phyloP scores from a whole-genome alignment of 2,888 invertebrate genomes.

The Nasonovia ribisnigri region DNA sequence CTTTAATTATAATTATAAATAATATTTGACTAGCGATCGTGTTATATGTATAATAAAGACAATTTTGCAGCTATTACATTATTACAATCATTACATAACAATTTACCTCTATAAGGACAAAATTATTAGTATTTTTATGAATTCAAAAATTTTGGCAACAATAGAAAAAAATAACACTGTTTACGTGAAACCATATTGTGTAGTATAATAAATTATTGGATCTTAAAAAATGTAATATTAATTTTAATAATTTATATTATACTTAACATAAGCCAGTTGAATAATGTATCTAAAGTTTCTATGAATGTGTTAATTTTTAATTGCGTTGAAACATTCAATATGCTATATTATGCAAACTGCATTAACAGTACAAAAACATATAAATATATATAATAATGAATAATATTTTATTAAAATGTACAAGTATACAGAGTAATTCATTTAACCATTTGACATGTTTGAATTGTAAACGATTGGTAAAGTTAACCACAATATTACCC shows the following conservation, averaged over 20 bases:
- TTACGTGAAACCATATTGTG: neutral
- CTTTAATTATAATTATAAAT: neutral
- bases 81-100: neutral
- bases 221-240: conserved; percentile 33
- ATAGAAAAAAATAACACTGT: neutral
- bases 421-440: neutral
- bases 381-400: neutral
- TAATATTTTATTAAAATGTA: neutral
- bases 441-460: neutral
- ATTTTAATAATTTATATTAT: conserved; percentile 28
- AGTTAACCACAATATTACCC: neutral
- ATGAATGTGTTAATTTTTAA: conserved; percentile 10
- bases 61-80: neutral
- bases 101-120: neutral
- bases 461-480: neutral
- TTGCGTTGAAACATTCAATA: neutral
- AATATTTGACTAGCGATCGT: neutral
- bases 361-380: neutral
- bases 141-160: neutral
- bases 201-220: neutral
- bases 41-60: neutral
- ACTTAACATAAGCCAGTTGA: neutral
- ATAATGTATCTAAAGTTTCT: conserved; percentile 19
- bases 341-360: neutral
- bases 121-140: neutral